A percentile compares a stretch with the other conserved stretches of the same genome.
phyloP scores from a whole-genome alignment of 2,888 invertebrate species.

The Phanerotoma sp. region DNA sequence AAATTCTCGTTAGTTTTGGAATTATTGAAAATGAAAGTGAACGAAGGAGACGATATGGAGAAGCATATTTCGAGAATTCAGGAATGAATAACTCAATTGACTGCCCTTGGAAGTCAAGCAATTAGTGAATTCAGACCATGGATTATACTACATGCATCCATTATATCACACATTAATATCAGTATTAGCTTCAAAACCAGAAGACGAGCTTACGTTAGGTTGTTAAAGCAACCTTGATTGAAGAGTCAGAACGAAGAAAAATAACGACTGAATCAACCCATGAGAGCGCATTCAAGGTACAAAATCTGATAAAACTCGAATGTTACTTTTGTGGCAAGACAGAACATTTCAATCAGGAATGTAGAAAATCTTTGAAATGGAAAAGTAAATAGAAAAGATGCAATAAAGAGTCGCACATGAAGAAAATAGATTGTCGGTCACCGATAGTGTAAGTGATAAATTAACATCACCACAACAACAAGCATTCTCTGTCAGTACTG shows the following conservation, averaged over 20 bases:
- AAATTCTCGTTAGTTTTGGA: background rate
- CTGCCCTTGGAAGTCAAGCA: background rate
- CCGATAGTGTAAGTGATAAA: background rate
- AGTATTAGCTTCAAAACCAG: background rate
- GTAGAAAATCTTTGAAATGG: background rate
- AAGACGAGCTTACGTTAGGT: background rate
- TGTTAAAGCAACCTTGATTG: background rate
- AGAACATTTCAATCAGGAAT: background rate
- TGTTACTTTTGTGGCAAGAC: background rate
- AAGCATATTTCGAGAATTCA: background rate
- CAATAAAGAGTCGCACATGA: background rate
- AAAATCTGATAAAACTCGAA: background rate
- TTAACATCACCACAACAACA: background rate
- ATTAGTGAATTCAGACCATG: background rate
- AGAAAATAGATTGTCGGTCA: background rate
- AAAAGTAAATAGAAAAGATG: background rate
- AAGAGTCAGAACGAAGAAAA: background rate
- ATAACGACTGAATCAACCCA: background rate
- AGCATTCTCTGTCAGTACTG: background rate
- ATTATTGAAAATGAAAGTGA: background rate
- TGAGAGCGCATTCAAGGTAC: background rate
- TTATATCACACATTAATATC: background rate
- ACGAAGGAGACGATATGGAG: constrained; percentile 1
- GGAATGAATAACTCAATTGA: background rate
- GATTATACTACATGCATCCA: background rate